Evolutionary conservation across 2,797 vertebrate genomes (phyloP).

Genomic region (Botia kubotai): DNA sequence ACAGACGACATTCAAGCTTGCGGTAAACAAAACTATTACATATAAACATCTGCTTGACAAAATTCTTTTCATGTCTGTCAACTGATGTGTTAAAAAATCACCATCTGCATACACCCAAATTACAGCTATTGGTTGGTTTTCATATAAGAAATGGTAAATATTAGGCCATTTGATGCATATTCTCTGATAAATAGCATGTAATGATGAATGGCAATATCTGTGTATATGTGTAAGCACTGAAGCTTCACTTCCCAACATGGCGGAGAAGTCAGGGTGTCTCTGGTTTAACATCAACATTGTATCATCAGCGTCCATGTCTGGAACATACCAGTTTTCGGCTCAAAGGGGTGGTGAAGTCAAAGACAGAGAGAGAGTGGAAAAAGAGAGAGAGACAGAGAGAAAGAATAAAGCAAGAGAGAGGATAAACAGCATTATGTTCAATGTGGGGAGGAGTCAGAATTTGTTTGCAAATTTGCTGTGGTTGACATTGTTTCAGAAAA

Average conservation of each 20-base stretch:
- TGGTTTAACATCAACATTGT: conserved; percentile 57
- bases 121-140: background rate
- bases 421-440: conserved; percentile 2
- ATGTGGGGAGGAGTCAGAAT: conserved; percentile 10
- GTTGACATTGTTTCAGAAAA: background rate
- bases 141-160: conserved; percentile 9
- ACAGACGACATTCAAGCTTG: background rate
- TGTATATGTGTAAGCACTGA: conserved; percentile 5
- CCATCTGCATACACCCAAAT: background rate
- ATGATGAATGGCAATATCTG: conserved; percentile 24
- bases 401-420: conserved; percentile 14
- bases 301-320: conserved; percentile 56
- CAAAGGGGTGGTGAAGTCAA: conserved; percentile 44
- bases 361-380: conserved; percentile 32
- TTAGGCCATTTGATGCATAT: background rate
- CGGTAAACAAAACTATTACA: background rate
- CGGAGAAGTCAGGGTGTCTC: conserved; percentile 36
- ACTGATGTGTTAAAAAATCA: background rate
- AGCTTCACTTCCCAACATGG: conserved; percentile 42
- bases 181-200: background rate
- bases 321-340: conserved; percentile 58
- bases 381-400: conserved; percentile 6
- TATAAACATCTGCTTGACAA: background rate
- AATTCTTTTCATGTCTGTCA: background rate
- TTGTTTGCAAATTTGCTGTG: conserved; percentile 5